Evolutionary conservation across 2,888 invertebrate genomes (phyloP).

Genomic region (Orthonychiurus folsomi): DNA sequence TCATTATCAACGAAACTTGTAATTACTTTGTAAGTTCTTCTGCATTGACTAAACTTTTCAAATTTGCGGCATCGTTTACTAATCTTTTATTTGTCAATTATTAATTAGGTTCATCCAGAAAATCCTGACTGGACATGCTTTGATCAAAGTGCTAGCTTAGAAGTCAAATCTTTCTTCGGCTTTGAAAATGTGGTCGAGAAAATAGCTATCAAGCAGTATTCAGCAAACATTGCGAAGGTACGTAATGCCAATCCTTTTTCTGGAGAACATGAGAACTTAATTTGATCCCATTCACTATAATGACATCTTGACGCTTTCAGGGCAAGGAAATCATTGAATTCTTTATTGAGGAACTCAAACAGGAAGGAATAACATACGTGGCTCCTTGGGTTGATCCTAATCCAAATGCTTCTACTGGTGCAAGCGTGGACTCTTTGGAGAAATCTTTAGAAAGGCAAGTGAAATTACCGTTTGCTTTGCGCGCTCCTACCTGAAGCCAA

Average conservation of each 20-base stretch:
- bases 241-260: no score
- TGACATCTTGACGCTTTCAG: conserved; percentile 48
- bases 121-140: conserved; percentile 92
- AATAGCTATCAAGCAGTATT: conserved; percentile 91
- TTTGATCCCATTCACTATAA: no score
- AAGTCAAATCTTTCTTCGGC: conserved; percentile 90
- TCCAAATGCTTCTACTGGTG: not conserved
- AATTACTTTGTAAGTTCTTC: conserved; percentile 64
- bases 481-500: no score
- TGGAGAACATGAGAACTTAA: no score
- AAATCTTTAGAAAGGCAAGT: no score
- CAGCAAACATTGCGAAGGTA: conserved; percentile 68
- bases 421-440: conserved; percentile 4
- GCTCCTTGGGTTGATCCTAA: conserved; percentile 51
- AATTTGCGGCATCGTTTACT: not conserved
- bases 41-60: conserved; percentile 2
- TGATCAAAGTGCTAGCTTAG: conserved; percentile 82
- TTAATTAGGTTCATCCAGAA: conserved; percentile 74
- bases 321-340: conserved; percentile 88
- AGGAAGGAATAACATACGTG: conserved; percentile 62
- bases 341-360: conserved; percentile 68
- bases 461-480: no score
- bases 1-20: conserved; percentile 80
- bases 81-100: conserved; percentile 1
- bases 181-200: conserved; percentile 91